Conservation (phyloP, 2,113 vertebrate genomes). For the Rutilus rutilus region DNA sequence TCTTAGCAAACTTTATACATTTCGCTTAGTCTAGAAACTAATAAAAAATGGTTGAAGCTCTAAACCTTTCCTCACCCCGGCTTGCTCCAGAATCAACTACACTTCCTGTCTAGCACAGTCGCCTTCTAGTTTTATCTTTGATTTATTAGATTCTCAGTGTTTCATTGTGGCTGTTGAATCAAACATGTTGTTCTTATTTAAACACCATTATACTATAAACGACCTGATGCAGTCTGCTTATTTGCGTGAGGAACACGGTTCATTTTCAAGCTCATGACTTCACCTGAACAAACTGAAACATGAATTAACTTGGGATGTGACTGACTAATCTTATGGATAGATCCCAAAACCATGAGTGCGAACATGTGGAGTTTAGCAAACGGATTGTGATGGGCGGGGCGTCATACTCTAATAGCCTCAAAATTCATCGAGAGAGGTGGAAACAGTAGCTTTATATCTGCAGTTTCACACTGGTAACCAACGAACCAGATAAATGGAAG, state of each 20-base stretch:
- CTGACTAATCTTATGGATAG: conserved; percentile 17
- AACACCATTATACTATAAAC: conserved; percentile 29
- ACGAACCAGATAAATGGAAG: conserved; percentile 54
- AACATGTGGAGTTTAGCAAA: conserved; percentile 36
- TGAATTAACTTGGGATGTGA: conserved; percentile 11
- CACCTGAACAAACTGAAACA: conserved; percentile 5
- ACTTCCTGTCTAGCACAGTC: conserved; percentile 13
- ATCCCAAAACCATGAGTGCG: conserved; percentile 31
- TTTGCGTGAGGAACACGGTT: neutral
- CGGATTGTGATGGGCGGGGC: conserved; percentile 46
- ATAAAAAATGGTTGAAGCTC: conserved; percentile 41
- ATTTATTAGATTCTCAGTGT: conserved; percentile 41
- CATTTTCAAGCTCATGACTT: conserved; percentile 23
- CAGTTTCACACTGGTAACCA: conserved; percentile 61
- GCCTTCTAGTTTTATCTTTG: conserved; percentile 26
- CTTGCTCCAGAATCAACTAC: conserved; percentile 13
- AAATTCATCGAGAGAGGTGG: conserved; percentile 5
- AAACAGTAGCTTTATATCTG: conserved; percentile 59
- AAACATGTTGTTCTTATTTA: conserved; percentile 20
- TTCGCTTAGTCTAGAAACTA: conserved; percentile 38
- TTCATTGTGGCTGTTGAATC: conserved; percentile 6
- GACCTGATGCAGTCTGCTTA: conserved; percentile 9
- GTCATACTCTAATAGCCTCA: conserved; percentile 39
- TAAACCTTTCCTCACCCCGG: conserved; percentile 36
- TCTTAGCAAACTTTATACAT: conserved; percentile 51